A percentile compares a stretch with the other conserved stretches of the same genome.
Evolutionary conservation across 2,113 vertebrate species (phyloP).

Genomic region (Ptilorrhoa leucosticta): DNA sequence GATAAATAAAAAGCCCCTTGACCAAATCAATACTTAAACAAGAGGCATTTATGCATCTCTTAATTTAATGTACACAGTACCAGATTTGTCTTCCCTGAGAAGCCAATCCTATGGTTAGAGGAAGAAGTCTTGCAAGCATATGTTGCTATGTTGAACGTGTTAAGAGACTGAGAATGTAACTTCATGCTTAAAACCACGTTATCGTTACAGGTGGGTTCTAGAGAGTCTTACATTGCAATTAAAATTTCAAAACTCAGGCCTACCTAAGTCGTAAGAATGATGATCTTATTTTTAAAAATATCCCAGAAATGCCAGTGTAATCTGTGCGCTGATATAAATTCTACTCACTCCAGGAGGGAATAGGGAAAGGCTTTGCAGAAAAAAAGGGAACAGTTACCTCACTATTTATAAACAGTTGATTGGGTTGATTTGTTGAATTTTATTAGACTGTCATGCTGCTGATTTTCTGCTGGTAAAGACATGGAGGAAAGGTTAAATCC

Average conservation of each 20-base stretch:
- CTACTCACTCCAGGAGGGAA: neutral
- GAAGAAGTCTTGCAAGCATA: neutral
- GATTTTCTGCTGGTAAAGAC: neutral
- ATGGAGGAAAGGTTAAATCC: neutral
- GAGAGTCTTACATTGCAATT: neutral
- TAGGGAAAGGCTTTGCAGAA: neutral
- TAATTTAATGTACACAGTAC: neutral
- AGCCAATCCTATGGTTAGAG: neutral
- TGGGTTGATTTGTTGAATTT: neutral
- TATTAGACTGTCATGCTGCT: neutral
- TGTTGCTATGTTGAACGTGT: neutral
- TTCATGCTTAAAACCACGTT: neutral
- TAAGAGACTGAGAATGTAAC: neutral
- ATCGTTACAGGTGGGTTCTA: neutral
- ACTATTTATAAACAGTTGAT: neutral
- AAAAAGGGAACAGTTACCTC: neutral
- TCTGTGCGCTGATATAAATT: neutral
- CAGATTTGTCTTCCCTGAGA: neutral
- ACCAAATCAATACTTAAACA: neutral
- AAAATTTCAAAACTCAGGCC: neutral
- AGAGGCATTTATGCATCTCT: neutral
- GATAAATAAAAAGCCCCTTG: neutral
- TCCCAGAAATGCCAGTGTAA: neutral
- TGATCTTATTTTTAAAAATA: neutral
- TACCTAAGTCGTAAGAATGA: neutral